phyloP scores from a whole-genome alignment of 2,113 vertebrate genomes.

The Ptilorrhoa leucosticta region DNA sequence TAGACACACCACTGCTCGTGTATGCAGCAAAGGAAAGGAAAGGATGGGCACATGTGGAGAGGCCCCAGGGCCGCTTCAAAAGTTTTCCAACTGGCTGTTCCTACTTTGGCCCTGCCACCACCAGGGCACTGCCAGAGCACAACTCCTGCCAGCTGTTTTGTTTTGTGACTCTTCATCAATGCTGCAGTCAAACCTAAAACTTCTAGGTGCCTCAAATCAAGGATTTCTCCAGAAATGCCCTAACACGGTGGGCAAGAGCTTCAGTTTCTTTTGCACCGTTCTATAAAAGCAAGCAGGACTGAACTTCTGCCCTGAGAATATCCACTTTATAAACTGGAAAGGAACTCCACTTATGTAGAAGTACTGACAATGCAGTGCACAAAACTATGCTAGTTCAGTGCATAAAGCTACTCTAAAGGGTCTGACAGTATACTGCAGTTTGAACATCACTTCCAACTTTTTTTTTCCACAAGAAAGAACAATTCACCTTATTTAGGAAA shows the following conservation, averaged over 20 bases:
- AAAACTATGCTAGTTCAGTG: background rate
- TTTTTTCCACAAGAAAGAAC: constrained; percentile 25
- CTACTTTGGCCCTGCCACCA: background rate
- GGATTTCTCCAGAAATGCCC: background rate
- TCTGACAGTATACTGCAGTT: background rate
- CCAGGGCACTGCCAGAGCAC: background rate
- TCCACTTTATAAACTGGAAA: background rate
- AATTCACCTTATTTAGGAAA: constrained; percentile 17
- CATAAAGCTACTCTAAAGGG: constrained; percentile 31
- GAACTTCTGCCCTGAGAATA: background rate
- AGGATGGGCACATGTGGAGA: background rate
- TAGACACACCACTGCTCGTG: background rate
- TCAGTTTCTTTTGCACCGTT: background rate
- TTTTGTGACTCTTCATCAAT: background rate
- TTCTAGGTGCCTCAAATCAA: background rate
- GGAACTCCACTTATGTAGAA: background rate
- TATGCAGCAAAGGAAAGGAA: background rate
- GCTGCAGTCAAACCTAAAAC: background rate
- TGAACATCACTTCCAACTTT: background rate
- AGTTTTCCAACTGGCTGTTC: background rate
- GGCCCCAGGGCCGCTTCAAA: background rate
- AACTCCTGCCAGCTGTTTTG: background rate
- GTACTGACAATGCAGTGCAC: background rate
- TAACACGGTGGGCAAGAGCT: background rate
- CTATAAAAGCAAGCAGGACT: background rate